Conservation (phyloP, 92 coral and sea anemone species). For the Nematostella vectensis region DNA sequence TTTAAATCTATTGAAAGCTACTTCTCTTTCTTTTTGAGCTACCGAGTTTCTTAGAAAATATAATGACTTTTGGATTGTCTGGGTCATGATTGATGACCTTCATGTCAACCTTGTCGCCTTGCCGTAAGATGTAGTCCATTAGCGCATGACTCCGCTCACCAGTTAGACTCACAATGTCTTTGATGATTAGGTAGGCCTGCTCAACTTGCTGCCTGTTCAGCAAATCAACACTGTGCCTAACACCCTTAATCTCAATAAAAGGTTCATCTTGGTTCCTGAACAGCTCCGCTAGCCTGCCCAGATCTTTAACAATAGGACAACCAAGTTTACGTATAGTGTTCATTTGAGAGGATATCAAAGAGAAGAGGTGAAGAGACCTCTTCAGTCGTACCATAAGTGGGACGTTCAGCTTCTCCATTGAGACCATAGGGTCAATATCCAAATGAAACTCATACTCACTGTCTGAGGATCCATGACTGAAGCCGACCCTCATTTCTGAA, state of each 20-base stretch:
- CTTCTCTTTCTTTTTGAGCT: constrained; percentile 43
- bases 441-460: constrained; percentile 85
- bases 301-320: constrained; percentile 53
- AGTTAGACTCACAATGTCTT: constrained; percentile 60
- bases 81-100: constrained; percentile 70
- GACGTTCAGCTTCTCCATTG: constrained; percentile 63
- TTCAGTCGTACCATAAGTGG: constrained; percentile 51
- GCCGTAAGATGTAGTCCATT: constrained; percentile 83
- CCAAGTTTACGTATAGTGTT: constrained; percentile 60
- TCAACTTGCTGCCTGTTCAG: constrained; percentile 81
- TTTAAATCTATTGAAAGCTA: no score
- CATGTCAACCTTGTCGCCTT: constrained; percentile 90
- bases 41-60: constrained; percentile 71
- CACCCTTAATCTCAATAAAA: constrained; percentile 55
- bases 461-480: constrained; percentile 70
- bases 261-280: constrained; percentile 55
- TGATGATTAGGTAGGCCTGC: constrained; percentile 82
- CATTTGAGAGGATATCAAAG: constrained; percentile 64
- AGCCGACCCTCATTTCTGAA: constrained; percentile 89
- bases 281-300: constrained; percentile 47
- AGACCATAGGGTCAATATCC: constrained; percentile 71
- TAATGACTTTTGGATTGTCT: constrained; percentile 69
- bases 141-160: constrained; percentile 55
- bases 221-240: constrained; percentile 65
- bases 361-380: constrained; percentile 66